Evolutionary conservation across 2,113 vertebrate genomes (phyloP).

Genomic region (Tachuris rubrigastra): DNA sequence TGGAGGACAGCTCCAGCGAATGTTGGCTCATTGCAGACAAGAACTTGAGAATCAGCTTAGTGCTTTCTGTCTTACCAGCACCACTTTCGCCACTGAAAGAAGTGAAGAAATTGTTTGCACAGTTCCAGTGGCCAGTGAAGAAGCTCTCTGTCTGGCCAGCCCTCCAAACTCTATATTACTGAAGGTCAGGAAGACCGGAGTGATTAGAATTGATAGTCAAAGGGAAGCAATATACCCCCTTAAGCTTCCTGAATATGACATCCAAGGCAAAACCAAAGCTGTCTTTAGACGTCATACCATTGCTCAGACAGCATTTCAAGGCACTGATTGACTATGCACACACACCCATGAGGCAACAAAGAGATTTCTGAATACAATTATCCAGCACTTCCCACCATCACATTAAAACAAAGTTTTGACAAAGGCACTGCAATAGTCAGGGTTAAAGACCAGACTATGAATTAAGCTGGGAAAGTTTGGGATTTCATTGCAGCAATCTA

Average conservation of each 20-base stretch:
- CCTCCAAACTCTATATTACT: background rate
- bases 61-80: slow-evolving; percentile 97
- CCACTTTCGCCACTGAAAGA: slow-evolving; percentile 93
- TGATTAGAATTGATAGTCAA: background rate
- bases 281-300: background rate
- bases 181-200: background rate
- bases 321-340: accelerated
- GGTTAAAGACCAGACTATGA: background rate
- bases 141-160: background rate
- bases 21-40: slow-evolving; percentile 93
- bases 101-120: background rate
- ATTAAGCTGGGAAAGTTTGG: background rate
- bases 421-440: background rate
- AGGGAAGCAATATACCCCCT: background rate
- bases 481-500: background rate
- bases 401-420: background rate
- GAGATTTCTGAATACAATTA: background rate
- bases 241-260: background rate
- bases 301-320: background rate
- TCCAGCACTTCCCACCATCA: background rate
- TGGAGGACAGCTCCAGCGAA: slow-evolving; percentile 80
- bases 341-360: background rate
- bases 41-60: slow-evolving; percentile 94
- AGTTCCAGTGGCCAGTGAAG: background rate
- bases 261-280: background rate